These are phyloP conservation scores for Paramormyrops hopkinsi DNA, from an alignment of 2,797 vertebrate genomes.

Conservation along the genomic window DNA sequence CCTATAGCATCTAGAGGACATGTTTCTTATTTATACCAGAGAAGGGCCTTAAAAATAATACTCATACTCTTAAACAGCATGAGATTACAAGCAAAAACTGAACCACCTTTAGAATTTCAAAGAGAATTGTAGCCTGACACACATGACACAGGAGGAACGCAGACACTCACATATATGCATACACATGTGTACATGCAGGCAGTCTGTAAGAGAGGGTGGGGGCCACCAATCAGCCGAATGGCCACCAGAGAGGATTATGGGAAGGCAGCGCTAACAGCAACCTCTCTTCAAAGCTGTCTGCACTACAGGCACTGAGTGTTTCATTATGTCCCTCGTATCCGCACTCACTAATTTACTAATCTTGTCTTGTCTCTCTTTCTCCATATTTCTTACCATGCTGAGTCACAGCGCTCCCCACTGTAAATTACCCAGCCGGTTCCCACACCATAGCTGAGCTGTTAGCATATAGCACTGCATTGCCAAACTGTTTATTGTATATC, in stretches of 20 bases:
- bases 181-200: neutral
- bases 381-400: neutral
- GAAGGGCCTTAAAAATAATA: neutral
- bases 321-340: slow-evolving; percentile 22
- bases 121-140: neutral
- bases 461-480: neutral
- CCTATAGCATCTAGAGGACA: neutral
- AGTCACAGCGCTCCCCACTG: neutral
- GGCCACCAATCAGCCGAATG: slow-evolving; percentile 2
- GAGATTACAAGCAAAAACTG: neutral
- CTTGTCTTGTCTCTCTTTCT: neutral
- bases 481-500: neutral
- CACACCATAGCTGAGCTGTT: neutral
- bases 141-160: neutral
- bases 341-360: neutral
- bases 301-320: slow-evolving; percentile 12
- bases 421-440: neutral
- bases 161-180: neutral
- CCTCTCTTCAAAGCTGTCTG: slow-evolving; percentile 18
- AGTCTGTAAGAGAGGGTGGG: neutral
- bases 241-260: slow-evolving; percentile 11
- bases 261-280: neutral
- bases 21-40: neutral
- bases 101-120: neutral
- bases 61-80: neutral